Evolutionary conservation across 1,140 invertebrate genomes (phyloP).

Genomic region (Drosophila arizonae): DNA sequence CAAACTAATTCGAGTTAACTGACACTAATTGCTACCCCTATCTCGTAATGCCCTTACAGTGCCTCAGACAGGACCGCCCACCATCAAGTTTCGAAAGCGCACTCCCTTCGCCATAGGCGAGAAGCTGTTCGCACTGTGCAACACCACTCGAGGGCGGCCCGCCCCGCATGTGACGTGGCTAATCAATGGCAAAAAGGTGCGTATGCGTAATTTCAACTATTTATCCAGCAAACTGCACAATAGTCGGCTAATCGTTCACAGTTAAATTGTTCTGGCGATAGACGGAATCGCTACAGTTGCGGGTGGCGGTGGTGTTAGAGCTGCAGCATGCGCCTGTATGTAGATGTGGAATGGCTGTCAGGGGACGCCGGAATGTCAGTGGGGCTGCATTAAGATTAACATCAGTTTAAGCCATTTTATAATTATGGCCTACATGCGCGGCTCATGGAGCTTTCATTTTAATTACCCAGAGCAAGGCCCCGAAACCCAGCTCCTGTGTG

Average conservation of each 20-base stretch:
- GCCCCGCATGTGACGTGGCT: conserved; percentile 92
- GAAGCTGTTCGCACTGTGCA: conserved; percentile 89
- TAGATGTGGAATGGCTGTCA: conserved; percentile 47
- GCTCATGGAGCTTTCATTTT: conserved; percentile 64
- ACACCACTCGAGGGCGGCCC: conserved; percentile 88
- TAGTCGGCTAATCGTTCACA: conserved; percentile 10
- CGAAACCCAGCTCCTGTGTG: not conserved
- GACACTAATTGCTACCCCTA: conserved; percentile 53
- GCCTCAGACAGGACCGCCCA: conserved; percentile 87
- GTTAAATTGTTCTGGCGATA: conserved; percentile 8
- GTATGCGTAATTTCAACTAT: conserved; percentile 58
- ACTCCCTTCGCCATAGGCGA: conserved; percentile 87
- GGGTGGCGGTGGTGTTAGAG: not conserved
- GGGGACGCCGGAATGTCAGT: conserved; percentile 48
- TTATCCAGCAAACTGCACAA: not conserved
- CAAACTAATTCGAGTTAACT: conserved; percentile 14
- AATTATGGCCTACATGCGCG: conserved; percentile 74
- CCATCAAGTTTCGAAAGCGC: conserved; percentile 88
- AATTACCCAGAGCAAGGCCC: conserved; percentile 55
- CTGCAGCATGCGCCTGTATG: not conserved
- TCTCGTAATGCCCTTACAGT: conserved; percentile 83
- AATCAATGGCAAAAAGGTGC: conserved; percentile 91
- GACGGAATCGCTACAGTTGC: not conserved
- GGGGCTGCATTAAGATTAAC: conserved; percentile 70
- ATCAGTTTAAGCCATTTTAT: conserved; percentile 78